Conservation (phyloP, 1,140 invertebrate species). For the Apis mellifera region Amel_HAv3.1 CM009937.2:9897501-9898000, state of each 20-base stretch:
- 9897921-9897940: constrained; percentile 1
- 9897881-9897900: constrained; percentile 17
- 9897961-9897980: no score
- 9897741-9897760: background rate
- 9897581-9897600: constrained; percentile 1
- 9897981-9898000: no score
- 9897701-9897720: constrained; percentile 51
- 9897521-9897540: no score
- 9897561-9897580: background rate
- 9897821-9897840: constrained; percentile 51
- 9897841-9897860: constrained; percentile 31
- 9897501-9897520: background rate
- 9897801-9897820: constrained; percentile 40
- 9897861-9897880: constrained; percentile 30
- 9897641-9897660: constrained; percentile 41
- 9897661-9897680: background rate
- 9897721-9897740: constrained; percentile 50
- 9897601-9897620: constrained; percentile 38
- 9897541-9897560: constrained; percentile 21
- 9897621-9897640: constrained; percentile 32
- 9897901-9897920: constrained; percentile 39
- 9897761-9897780: constrained; percentile 46
- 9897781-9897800: constrained; percentile 52
- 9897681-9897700: background rate
- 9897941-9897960: no score